Conservation (phyloP, 2,888 invertebrate genomes). For the Strigamia maritima region DNA sequence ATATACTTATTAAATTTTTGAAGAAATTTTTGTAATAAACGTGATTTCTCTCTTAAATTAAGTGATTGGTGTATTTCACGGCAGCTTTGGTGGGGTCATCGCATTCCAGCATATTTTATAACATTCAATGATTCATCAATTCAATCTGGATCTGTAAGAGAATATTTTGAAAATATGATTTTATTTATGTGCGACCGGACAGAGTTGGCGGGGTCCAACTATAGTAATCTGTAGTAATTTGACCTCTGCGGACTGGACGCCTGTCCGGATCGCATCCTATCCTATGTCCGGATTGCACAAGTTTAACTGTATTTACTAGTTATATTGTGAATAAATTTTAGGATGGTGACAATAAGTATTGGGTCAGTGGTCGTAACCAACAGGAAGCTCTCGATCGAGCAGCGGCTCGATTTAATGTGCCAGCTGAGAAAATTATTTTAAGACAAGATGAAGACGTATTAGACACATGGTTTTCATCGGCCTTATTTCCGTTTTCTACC, state of each 20-base stretch:
- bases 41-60: conserved; percentile 24
- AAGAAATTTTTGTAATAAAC: neutral
- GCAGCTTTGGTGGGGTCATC: conserved; percentile 99
- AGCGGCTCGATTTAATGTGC: conserved; percentile 63
- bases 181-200: neutral
- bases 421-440: conserved; percentile 57
- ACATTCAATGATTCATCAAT: conserved; percentile 56
- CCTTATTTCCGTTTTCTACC: conserved; percentile 90
- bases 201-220: no score
- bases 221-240: no score
- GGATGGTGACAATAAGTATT: conserved; percentile 57
- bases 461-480: conserved; percentile 99
- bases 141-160: conserved; percentile 50
- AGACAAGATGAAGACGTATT: conserved; percentile 90
- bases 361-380: conserved; percentile 63
- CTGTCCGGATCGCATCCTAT: no score
- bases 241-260: no score
- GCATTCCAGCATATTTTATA: conserved; percentile 89
- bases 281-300: no score
- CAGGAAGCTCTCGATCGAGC: conserved; percentile 79
- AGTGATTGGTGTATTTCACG: conserved; percentile 98
- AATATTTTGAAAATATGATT: neutral
- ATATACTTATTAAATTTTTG: neutral
- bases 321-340: conserved; percentile 12
- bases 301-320: no score